Conservation (phyloP, 2,888 invertebrate genomes). For the Volucella inanis region DNA sequence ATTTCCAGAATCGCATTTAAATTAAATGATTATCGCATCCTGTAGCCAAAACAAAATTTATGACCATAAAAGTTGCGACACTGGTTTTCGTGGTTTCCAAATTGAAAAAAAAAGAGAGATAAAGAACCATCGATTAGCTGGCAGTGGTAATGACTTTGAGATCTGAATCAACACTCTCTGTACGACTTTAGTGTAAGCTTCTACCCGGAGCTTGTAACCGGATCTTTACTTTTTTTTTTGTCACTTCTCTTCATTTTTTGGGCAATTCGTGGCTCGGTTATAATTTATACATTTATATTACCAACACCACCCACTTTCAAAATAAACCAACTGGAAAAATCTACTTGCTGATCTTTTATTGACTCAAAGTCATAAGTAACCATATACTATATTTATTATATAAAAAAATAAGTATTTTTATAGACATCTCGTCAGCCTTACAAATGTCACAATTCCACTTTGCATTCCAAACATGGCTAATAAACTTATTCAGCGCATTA, state of each 20-base stretch:
- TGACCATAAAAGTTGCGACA: conserved; percentile 25
- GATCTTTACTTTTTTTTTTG: conserved; percentile 8
- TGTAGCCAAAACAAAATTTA: background rate
- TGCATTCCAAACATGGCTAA: conserved; percentile 46
- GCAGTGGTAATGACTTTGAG: conserved; percentile 34
- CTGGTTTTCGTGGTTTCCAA: conserved; percentile 37
- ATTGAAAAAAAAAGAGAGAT: conserved; percentile 9
- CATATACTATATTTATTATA: background rate
- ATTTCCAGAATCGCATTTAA: background rate
- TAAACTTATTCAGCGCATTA: conserved; percentile 35
- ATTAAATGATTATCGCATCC: background rate
- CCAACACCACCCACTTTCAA: conserved; percentile 2
- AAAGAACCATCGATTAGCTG: conserved; percentile 11
- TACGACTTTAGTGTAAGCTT: conserved; percentile 7
- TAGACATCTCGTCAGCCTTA: conserved; percentile 12
- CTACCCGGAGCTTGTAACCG: conserved; percentile 27
- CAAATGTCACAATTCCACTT: conserved; percentile 47
- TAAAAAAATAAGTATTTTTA: conserved; percentile 40
- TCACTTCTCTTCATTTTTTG: background rate
- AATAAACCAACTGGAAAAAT: background rate
- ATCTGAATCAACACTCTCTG: conserved; percentile 24
- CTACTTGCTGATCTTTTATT: background rate
- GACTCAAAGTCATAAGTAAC: background rate
- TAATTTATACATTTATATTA: background rate
- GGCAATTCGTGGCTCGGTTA: conserved; percentile 8